Base-by-base conservation (phyloP, 2,797 vertebrate species). In the Parambassis ranga region DNA sequence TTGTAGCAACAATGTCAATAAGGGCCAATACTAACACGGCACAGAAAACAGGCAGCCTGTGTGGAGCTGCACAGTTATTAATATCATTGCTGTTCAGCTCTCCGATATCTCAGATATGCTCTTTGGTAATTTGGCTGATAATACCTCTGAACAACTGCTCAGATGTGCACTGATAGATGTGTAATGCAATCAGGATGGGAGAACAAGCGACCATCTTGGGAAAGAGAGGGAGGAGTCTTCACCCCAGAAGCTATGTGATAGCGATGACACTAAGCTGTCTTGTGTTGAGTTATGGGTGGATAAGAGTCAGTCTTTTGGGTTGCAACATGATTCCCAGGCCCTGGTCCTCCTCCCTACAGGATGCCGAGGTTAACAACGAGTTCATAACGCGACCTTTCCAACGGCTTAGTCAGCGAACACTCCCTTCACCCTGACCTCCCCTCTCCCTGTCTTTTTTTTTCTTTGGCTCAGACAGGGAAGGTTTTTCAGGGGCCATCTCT, bases 341-440 rank as follows among this genome's bases (percentile, higher is more conserved):
- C 71, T 13, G 1, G 27, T 60, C 51, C 23, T 68, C 77, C 78
- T 77, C 81, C 63, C 66, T 31, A 30, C 83, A 86, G 85, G 81
- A 87, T 68, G 65, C 64, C 39, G 70, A 68, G 85, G 86, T 87
- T 68, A 85, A 79, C 59, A 43, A 19, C n/a, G 15, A 81, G 88
- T 87, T 90, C 82, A 82, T 61, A 66, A 72, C 71, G 8, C 20
- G 19, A 86, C 88, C 86, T 89, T 86, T 82, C 20, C 2, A 82
- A 71, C 5, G 26, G 70, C 83, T 86, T 85, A 85, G 77, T 88
- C 86, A 86, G 88, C 83, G 49, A 60, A 13, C 71, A 53, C 79
- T 78, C 84, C 75, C 72, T 77, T 70, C 23, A n/a, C 42, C 6
- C 67, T 71, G 77, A 82, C 84, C 82, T 58, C 58, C 10, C 64